Evolutionary conservation across 2,797 vertebrate genomes (phyloP), one percentile per base, ranked within the genome.

Genomic region (Gorsachius magnificus): DNA sequence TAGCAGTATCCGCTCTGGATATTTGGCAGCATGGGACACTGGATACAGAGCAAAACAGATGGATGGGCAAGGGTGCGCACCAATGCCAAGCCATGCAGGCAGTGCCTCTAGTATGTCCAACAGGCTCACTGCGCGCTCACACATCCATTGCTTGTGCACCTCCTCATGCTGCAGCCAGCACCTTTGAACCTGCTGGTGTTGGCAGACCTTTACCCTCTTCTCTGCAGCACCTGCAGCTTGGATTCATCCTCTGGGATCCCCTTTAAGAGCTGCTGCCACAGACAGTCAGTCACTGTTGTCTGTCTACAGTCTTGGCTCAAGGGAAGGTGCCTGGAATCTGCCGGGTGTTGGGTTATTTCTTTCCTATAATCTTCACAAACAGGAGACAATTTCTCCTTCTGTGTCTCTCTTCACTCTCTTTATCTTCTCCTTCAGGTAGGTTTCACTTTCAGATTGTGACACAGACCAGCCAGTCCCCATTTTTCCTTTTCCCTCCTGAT

Each of bases 21-120:
- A 12, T 46, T 51, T 31, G 64, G 31, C 65, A 71, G n/a, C 53
- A 41, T 1, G 2, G 25, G 26, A 58, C 71, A 15, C 38, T 6
- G 31, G 51, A 15, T 48, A 41, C 18, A 41, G 12, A 11, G 70
- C 77, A 58, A 71, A 65, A 45, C 28, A 57, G 76, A 53, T 8
- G 1, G 3, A 41, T 17, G n/a, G 63, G 18, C 45, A 58, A 22
- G 17, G 17, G 50, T 36, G 29, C 0, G 1, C 29, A 53, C 29
- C 58, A 33, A 9, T 16, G 22, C 38, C 51, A 53, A 41, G 25
- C 33, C 33, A 4, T 3, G 22, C 43, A 46, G 68, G 63, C 63
- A 81, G 33, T 1, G 5, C 50, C 25, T 58, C 3, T 0, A 26
- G 15, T 4, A 2, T 7, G 18, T 29, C 33, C 57, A 36, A 46